Percentiles rank a stretch among this genome's conserved stretches.
Evolutionary conservation across 1,140 invertebrate genomes (phyloP).

Genomic region (Megalopta genalis): DNA sequence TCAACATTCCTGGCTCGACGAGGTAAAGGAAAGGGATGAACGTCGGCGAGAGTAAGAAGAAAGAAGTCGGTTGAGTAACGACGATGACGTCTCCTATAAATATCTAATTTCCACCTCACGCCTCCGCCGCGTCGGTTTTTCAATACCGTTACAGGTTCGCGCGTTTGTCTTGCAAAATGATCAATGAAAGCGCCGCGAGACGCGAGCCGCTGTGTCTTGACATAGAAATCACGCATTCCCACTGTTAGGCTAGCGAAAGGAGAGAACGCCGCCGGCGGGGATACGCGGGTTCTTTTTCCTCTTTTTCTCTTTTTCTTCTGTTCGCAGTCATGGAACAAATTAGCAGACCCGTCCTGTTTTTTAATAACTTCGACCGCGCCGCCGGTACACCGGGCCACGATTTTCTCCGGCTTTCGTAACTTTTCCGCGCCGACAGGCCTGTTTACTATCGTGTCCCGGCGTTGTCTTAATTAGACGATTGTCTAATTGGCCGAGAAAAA

Average conservation of each 20-base stretch:
- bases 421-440: background rate
- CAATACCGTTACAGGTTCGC: conserved; percentile 37
- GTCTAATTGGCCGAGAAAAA: background rate
- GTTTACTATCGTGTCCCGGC: background rate
- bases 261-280: background rate
- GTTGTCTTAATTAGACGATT: conserved; percentile 1
- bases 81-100: conserved; percentile 49
- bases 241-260: conserved; percentile 27
- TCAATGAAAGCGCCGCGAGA: conserved; percentile 43
- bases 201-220: conserved; percentile 11
- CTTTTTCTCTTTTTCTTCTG: background rate
- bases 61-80: conserved; percentile 4
- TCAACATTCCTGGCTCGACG: no score
- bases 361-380: background rate
- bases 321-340: conserved; percentile 2
- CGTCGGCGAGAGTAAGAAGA: conserved; percentile 42
- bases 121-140: conserved; percentile 22
- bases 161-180: conserved; percentile 47
- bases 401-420: background rate
- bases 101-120: conserved; percentile 52
- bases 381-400: background rate
- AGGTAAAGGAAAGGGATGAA: background rate
- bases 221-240: conserved; percentile 24
- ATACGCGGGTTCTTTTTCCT: background rate
- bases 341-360: background rate